phyloP scores from a whole-genome alignment of 1,140 invertebrate genomes.

The Pentalonia nigronervosa region DNA sequence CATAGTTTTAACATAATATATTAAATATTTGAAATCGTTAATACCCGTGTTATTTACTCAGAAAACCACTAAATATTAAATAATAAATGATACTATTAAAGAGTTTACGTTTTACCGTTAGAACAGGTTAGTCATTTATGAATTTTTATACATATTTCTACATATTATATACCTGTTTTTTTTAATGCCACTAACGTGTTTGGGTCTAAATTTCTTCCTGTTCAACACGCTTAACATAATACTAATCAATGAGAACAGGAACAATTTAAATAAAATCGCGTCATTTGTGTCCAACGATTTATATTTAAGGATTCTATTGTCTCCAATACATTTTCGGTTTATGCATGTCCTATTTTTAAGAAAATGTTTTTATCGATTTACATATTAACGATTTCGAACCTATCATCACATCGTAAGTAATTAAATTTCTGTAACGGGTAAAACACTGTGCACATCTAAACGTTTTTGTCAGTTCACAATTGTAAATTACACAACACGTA shows the following conservation, averaged over 20 bases:
- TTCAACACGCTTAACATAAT: background rate
- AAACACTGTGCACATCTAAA: background rate
- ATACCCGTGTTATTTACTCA: background rate
- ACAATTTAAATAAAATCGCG: background rate
- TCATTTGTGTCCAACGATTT: background rate
- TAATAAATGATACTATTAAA: background rate
- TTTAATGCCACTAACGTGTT: background rate
- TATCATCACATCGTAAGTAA: background rate
- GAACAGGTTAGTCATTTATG: background rate
- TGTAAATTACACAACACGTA: background rate
- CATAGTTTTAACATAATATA: no score
- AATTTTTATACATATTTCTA: background rate
- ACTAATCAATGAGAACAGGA: background rate
- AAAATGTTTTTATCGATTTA: background rate
- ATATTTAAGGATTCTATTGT: background rate
- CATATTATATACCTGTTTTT: conserved; percentile 21
- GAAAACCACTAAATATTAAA: background rate
- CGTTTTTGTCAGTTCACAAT: background rate
- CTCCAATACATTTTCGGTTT: background rate
- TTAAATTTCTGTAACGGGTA: background rate
- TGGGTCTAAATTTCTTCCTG: background rate
- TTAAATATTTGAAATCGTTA: background rate
- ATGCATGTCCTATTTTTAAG: background rate
- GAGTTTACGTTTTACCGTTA: conserved; percentile 2
- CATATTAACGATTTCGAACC: background rate